Percentiles rank a stretch among this genome's conserved stretches.
phyloP scores from a whole-genome alignment of 2,113 vertebrate genomes.

The Nyctereutes procyonoides region DNA sequence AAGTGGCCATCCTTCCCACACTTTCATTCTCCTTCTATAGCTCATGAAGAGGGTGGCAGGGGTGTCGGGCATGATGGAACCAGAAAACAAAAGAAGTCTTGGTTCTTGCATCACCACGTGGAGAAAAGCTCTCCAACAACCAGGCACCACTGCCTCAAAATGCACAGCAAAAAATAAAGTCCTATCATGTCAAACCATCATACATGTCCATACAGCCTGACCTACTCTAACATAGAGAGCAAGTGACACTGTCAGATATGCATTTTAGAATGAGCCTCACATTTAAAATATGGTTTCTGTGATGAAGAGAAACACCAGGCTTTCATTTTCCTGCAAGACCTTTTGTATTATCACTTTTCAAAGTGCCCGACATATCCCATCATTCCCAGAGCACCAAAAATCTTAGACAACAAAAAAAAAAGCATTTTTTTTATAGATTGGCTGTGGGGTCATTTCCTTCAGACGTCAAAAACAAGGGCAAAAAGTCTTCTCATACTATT shows the following conservation, averaged over 20 bases:
- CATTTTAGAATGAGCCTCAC: not conserved
- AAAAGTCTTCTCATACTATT: constrained; percentile 57
- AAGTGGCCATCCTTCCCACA: not conserved
- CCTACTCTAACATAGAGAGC: not conserved
- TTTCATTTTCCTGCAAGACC: not conserved
- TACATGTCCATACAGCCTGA: not conserved
- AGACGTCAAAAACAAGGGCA: constrained; percentile 42
- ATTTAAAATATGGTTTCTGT: not conserved
- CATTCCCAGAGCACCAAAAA: constrained; percentile 27
- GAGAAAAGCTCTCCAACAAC: not conserved
- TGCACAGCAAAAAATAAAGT: not conserved
- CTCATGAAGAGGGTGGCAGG: not conserved
- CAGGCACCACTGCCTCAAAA: not conserved
- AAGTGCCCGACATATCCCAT: constrained; percentile 10
- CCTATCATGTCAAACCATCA: not conserved
- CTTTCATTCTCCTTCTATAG: not conserved
- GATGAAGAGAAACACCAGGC: not conserved
- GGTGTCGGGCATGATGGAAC: not conserved
- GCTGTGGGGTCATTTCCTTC: constrained; percentile 64
- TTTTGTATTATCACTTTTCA: constrained; percentile 59
- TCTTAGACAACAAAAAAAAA: constrained; percentile 54
- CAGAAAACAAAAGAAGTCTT: not conserved
- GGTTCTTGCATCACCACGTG: not conserved
- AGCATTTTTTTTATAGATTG: constrained; percentile 67
- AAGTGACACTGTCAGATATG: not conserved